Conservation (phyloP, 1,140 invertebrate species). For the Zophobas morio region DNA sequence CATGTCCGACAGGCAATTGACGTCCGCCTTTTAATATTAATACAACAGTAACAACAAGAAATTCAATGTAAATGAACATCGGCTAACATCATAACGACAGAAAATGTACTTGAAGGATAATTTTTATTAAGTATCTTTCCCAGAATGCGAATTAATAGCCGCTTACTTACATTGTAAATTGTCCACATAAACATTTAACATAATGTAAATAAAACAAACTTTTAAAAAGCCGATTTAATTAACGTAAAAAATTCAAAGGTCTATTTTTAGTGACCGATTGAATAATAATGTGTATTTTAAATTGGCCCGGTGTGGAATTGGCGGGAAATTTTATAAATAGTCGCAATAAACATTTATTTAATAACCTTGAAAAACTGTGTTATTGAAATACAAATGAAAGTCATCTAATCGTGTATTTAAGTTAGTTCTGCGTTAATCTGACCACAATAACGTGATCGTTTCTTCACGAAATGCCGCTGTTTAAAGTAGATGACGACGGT, state of each 20-base stretch:
- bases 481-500: conserved; percentile 30
- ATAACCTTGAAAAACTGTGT: conserved; percentile 55
- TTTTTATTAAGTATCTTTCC: too few relatives aligned
- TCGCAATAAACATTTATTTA: conserved; percentile 31
- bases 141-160: too few relatives aligned
- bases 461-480: conserved; percentile 41
- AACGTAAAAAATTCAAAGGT: not conserved
- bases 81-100: too few relatives aligned
- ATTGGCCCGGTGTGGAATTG: not conserved
- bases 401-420: conserved; percentile 54
- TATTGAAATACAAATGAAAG: conserved; percentile 60
- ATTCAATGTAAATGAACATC: not conserved
- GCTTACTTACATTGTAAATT: not conserved
- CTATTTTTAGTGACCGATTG: not conserved
- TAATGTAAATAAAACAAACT: too few relatives aligned
- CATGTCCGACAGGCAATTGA: not conserved
- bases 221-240: not conserved
- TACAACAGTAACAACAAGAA: conserved; percentile 7
- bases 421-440: conserved; percentile 35
- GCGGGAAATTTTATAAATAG: conserved; percentile 20
- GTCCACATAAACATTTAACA: not conserved
- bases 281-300: not conserved
- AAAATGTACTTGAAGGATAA: too few relatives aligned
- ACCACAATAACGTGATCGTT: conserved; percentile 13
- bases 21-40: not conserved